Evolutionary conservation across 2,888 invertebrate species (phyloP).

Genomic region (Cataglyphis altisquamis): DNA sequence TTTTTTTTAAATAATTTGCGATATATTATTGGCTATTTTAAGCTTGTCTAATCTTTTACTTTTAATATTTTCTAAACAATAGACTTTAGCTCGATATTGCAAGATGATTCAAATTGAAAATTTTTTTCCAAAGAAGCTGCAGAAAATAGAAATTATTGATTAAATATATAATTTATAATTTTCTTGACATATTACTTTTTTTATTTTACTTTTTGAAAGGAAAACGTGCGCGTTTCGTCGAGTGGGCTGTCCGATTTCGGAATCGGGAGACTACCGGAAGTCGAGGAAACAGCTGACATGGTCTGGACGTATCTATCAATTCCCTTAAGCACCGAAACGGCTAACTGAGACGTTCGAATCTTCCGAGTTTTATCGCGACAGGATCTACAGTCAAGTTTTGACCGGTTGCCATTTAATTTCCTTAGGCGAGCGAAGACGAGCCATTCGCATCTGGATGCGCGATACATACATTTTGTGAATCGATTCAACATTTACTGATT

Average conservation of each 20-base stretch:
- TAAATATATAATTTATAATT: background rate
- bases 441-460: conserved; percentile 8
- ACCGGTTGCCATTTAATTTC: conserved; percentile 49
- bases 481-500: conserved; percentile 9
- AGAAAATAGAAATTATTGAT: background rate
- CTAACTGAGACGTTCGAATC: conserved; percentile 58
- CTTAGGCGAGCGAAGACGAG: conserved; percentile 29
- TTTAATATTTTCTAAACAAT: background rate
- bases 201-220: background rate
- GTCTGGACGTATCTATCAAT: conserved; percentile 7
- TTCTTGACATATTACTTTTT: background rate
- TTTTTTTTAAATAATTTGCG: background rate
- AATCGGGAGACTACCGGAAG: conserved; percentile 15
- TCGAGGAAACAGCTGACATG: conserved; percentile 39
- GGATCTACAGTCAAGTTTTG: conserved; percentile 47
- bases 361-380: conserved; percentile 54
- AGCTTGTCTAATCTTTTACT: background rate
- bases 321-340: conserved; percentile 40
- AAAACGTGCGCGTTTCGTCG: background rate
- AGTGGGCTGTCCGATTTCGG: background rate
- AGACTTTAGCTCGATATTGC: background rate
- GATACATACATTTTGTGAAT: conserved; percentile 11
- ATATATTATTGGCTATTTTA: background rate
- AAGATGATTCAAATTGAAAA: background rate
- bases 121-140: background rate